phyloP scores from a whole-genome alignment of 2,113 vertebrate species.

The Vulpes ferrilata region DNA sequence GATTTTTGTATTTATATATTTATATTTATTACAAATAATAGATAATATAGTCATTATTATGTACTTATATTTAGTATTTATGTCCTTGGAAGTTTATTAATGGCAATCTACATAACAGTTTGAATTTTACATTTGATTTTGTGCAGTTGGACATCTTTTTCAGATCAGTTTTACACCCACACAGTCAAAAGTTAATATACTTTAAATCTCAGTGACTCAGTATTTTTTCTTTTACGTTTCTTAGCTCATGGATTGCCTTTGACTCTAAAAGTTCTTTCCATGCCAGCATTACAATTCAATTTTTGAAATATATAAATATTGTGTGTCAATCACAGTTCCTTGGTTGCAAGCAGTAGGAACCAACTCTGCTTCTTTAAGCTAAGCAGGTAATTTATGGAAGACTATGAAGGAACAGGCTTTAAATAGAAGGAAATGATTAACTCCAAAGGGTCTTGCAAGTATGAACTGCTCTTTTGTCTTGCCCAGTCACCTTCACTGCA shows the following conservation, averaged over 20 bases:
- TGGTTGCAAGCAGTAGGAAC: not conserved
- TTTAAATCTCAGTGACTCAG: not conserved
- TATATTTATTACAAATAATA: too few relatives aligned
- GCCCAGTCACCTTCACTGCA: not conserved
- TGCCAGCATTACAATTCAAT: not conserved
- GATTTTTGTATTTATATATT: not conserved
- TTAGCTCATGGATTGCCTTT: not conserved
- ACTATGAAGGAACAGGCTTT: not conserved
- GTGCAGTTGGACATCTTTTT: not conserved
- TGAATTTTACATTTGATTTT: conserved; percentile 37
- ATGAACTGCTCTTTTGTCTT: not conserved
- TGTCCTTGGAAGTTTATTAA: not conserved
- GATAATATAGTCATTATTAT: too few relatives aligned
- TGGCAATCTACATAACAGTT: not conserved
- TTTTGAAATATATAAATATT: conserved; percentile 31
- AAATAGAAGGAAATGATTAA: not conserved
- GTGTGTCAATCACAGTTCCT: not conserved
- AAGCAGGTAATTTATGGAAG: not conserved
- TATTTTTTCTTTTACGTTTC: not conserved
- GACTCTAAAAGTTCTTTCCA: not conserved
- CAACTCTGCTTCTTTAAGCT: not conserved
- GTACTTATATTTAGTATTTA: not conserved
- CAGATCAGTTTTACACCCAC: not conserved
- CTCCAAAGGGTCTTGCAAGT: not conserved
- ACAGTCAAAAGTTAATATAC: not conserved